phyloP scores from a whole-genome alignment of 2,797 vertebrate genomes.

The Bradypodion ventrale region DNA sequence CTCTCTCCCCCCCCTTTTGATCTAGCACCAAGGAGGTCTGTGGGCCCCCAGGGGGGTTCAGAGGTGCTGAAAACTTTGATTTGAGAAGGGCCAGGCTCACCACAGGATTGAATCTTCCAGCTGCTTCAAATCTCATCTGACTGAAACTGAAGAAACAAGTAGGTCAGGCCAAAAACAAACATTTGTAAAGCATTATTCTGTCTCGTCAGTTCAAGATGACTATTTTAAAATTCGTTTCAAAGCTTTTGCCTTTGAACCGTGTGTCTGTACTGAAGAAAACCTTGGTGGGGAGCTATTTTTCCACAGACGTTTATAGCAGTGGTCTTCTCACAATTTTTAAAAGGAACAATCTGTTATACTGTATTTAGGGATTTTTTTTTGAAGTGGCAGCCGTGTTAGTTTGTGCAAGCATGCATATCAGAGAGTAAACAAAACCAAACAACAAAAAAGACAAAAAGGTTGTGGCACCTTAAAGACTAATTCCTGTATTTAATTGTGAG shows the following conservation, averaged over 20 bases:
- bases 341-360: no score
- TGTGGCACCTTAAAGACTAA: no score
- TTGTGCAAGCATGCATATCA: no score
- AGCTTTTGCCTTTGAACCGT: slow-evolving; percentile 24
- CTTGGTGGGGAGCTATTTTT: background rate
- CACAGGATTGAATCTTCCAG: slow-evolving; percentile 33
- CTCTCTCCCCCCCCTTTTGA: slow-evolving; percentile 16
- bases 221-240: slow-evolving; percentile 7
- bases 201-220: slow-evolving; percentile 25
- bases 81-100: slow-evolving; percentile 26
- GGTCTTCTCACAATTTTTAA: no score
- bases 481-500: no score
- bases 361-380: no score
- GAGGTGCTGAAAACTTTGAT: slow-evolving; percentile 23
- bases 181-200: slow-evolving; percentile 47
- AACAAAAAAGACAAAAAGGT: no score
- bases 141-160: slow-evolving; percentile 47
- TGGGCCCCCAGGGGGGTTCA: slow-evolving; percentile 1
- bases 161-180: slow-evolving; percentile 25
- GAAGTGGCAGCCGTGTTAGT: no score
- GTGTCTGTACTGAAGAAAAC: background rate
- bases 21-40: slow-evolving; percentile 9
- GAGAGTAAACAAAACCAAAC: no score
- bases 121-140: slow-evolving; percentile 38
- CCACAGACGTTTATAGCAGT: background rate